Evolutionary conservation across 2,113 vertebrate genomes (phyloP).

Genomic region (Eptesicus fuscus): DNA sequence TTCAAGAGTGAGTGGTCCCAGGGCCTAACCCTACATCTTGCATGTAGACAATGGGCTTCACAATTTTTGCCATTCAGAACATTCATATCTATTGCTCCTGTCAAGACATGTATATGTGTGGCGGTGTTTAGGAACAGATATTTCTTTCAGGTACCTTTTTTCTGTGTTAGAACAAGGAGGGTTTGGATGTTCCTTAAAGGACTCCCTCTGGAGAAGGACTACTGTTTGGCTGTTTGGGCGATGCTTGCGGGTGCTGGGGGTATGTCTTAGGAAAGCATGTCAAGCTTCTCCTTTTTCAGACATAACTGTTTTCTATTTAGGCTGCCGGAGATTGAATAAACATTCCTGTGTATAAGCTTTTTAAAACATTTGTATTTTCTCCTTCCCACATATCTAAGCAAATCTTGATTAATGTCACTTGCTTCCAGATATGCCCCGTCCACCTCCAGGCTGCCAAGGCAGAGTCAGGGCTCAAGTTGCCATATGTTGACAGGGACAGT

Average conservation of each 20-base stretch:
- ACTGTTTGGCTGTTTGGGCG: neutral
- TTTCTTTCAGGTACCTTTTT: neutral
- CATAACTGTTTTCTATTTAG: conserved; percentile 5
- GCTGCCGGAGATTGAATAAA: neutral
- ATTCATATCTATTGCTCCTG: neutral
- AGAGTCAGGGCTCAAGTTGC: neutral
- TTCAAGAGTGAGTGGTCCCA: neutral
- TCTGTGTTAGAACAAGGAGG: neutral
- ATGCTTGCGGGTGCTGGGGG: neutral
- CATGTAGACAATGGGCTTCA: neutral
- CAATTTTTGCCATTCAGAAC: neutral
- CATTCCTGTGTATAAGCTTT: neutral
- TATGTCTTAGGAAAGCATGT: neutral
- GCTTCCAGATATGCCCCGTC: conserved; percentile 21
- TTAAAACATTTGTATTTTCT: conserved; percentile 22
- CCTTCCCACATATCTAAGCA: neutral
- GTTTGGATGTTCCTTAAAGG: neutral
- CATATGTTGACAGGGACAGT: neutral
- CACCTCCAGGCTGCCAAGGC: neutral
- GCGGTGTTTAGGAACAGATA: neutral
- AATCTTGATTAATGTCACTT: conserved; percentile 24
- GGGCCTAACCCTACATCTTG: neutral
- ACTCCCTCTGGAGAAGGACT: neutral
- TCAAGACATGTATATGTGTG: neutral
- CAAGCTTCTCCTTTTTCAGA: neutral